A percentile compares a stretch with the other conserved stretches of the same genome.
phyloP scores from a whole-genome alignment of 2,888 invertebrate species.

The Aphodius granarius region DNA sequence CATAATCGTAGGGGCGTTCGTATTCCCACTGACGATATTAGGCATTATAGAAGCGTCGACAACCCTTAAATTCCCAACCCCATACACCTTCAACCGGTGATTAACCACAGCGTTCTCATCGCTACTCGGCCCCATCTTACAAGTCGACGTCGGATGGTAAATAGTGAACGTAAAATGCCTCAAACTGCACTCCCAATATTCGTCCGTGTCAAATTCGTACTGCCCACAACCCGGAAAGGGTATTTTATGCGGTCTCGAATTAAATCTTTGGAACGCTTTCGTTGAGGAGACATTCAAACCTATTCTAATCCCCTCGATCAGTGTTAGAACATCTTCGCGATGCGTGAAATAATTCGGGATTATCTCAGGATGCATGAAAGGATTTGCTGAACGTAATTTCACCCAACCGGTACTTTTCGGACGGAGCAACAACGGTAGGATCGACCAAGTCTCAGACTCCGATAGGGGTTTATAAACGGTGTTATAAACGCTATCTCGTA shows the following conservation, averaged over 20 bases:
- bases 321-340: constrained; percentile 74
- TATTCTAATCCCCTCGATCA: constrained; percentile 84
- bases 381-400: constrained; percentile 78
- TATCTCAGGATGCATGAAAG: constrained; percentile 80
- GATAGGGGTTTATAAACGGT: constrained; percentile 82
- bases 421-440: constrained; percentile 77
- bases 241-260: constrained; percentile 76
- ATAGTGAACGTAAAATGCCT: constrained; percentile 80
- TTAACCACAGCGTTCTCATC: constrained; percentile 82
- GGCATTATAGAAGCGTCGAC: constrained; percentile 90
- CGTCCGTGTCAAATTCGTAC: constrained; percentile 71
- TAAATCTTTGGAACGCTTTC: constrained; percentile 77
- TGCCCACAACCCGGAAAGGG: constrained; percentile 83
- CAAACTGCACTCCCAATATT: constrained; percentile 85
- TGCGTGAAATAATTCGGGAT: constrained; percentile 92
- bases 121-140: constrained; percentile 81
- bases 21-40: constrained; percentile 84
- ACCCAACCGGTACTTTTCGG: constrained; percentile 89
- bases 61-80: constrained; percentile 75
- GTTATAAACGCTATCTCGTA: constrained; percentile 80
- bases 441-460: constrained; percentile 81
- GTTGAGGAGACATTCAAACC: constrained; percentile 80
- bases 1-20: constrained; percentile 88
- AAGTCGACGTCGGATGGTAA: constrained; percentile 83
- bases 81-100: constrained; percentile 74